Evolutionary conservation across 1,140 invertebrate species (phyloP), one percentile per base, ranked within the genome.

Genomic region (Drosophila pectinifera): DNA sequence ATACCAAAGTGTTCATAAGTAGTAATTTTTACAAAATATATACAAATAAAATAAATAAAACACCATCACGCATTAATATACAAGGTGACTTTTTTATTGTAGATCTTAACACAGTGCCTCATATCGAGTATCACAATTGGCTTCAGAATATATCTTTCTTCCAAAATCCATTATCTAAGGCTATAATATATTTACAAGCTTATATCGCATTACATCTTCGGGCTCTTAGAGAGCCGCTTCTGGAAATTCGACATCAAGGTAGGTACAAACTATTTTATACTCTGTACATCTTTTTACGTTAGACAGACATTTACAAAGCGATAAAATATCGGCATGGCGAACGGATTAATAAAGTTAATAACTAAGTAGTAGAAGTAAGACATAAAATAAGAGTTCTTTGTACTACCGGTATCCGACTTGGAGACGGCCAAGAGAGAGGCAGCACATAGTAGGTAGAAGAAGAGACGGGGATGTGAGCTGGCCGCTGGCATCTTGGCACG

Each of bases 291-390:
- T 31, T 48, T 10, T 67, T 72, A 91, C 22, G 70, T 90, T 54
- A 91, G 65, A 49, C 80, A 91, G 28, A 78, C 79, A 57, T 90
- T 75, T 34, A 80, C 90, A 74, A 91, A 89, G 53, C 90, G 83
- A 79, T 90, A 91, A 49, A 85, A 91, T 46, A 91, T 75, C 34
- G 90, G 83, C 86, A 91, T 91, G 20, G 90, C 90, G 61, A 89
- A 91, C 1, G 90, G 90, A 78, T 91, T 91, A 54, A 91, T 81
- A 81, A 91, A 91, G 59, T 91, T 91, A 39, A 91, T 70, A 57
- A 90, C 48, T 41, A 91, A 64, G 78, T 91, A 91, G 58, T 91
- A 91, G 48, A 91, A 91, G 73, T 91, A 91, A 24, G 90, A 91
- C 86, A 91, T 85, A 72, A 91, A 85, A 46, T 91, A 90, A 31